Evolutionary conservation across 2,113 vertebrate species (phyloP).

Genomic region (Colistium nudipinnis): DNA sequence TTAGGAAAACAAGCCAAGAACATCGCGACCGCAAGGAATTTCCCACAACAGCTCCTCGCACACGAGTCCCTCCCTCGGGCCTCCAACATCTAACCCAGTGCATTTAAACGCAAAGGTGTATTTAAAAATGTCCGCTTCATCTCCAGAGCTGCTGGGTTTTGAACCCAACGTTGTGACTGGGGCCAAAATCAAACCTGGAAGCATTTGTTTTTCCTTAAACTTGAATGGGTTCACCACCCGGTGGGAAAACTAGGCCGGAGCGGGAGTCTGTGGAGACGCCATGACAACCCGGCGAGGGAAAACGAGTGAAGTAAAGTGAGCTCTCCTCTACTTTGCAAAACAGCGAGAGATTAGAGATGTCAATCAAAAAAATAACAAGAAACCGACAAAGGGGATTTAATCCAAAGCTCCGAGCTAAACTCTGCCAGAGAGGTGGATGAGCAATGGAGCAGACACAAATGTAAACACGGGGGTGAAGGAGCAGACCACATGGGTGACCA

Average conservation of each 20-base stretch:
- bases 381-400: constrained; percentile 44
- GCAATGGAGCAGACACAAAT: constrained; percentile 33
- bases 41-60: not conserved
- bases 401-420: constrained; percentile 55
- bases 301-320: not conserved
- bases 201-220: constrained; percentile 28
- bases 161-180: constrained; percentile 10
- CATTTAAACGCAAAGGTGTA: not conserved
- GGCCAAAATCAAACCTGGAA: constrained; percentile 34
- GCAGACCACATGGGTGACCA: constrained; percentile 35
- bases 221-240: constrained; percentile 27
- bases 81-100: not conserved
- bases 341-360: constrained; percentile 32
- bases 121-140: not conserved
- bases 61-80: not conserved
- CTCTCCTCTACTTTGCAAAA: not conserved
- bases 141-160: not conserved
- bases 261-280: not conserved
- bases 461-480: constrained; percentile 52
- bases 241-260: constrained; percentile 34
- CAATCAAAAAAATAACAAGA: constrained; percentile 46
- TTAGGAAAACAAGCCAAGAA: constrained; percentile 13
- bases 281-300: constrained; percentile 9
- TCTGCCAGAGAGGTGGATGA: constrained; percentile 22
- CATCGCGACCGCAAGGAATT: constrained; percentile 23